phyloP scores from a whole-genome alignment of 2,113 vertebrate species.

The Callopanchax toddi region DNA sequence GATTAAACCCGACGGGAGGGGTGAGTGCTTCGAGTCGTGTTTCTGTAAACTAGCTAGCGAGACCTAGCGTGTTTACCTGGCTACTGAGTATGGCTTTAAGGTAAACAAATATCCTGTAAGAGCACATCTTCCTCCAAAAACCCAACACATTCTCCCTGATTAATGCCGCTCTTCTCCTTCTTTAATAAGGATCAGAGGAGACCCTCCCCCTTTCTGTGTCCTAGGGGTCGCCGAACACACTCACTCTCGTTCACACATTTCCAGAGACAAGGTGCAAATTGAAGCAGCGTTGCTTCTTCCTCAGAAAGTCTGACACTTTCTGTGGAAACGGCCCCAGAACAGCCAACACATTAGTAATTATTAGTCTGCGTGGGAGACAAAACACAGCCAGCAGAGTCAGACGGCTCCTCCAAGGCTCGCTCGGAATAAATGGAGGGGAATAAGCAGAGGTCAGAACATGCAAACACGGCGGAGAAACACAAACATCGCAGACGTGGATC shows the following conservation, averaged over 20 bases:
- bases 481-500: constrained; percentile 2
- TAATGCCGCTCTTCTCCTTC: constrained; percentile 11
- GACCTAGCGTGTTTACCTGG: too few relatives aligned
- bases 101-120: constrained; percentile 11
- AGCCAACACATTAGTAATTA: constrained; percentile 63
- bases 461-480: constrained; percentile 1
- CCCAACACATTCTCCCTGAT: constrained; percentile 8
- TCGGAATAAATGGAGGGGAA: neutral
- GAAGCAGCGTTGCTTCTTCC: constrained; percentile 39
- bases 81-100: too few relatives aligned
- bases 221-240: constrained; percentile 37
- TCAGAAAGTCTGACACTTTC: constrained; percentile 63
- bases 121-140: constrained; percentile 8
- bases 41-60: too few relatives aligned
- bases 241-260: constrained; percentile 47
- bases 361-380: constrained; percentile 43
- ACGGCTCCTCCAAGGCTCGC: neutral
- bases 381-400: constrained; percentile 23
- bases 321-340: constrained; percentile 34
- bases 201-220: constrained; percentile 17
- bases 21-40: too few relatives aligned
- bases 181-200: neutral
- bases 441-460: constrained; percentile 10
- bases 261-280: constrained; percentile 70
- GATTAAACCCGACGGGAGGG: too few relatives aligned